Evolutionary conservation across 1,140 invertebrate genomes (phyloP), one percentile per base, ranked within the genome.

Genomic region (Aplysia californica): DNA sequence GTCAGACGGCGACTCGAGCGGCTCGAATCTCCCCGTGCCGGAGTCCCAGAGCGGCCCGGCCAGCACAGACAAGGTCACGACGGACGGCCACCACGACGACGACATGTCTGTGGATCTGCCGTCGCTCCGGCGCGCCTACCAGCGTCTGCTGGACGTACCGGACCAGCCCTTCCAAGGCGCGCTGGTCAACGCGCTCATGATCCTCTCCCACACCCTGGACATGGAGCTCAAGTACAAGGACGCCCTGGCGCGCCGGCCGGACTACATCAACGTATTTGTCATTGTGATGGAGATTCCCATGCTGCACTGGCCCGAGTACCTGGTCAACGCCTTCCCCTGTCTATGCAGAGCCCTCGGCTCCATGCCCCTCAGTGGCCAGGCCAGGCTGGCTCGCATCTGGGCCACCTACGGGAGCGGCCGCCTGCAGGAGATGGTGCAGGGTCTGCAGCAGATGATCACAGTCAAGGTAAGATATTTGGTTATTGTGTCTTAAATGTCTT

Each of bases 251-350:
- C 84, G 90, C 87, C 88, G 89, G 79, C 90, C 91, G 41, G 85
- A 90, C 76, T 89, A 92, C 33, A 86, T 94, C 31, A 95, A 96
- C 84, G 94, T 95, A 55, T 94, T 97, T 82, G 91, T 97, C 31
- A 96, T 97, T 77, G 93, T 96, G 23, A 95, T 96, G 86, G 96
- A 98, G 90, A 94, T 97, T 79, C 95, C 95, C 6, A 93, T 93
- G 73, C 91, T 97, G 35, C 94, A 95, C 83, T 93, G 92, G 71
- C 92, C 92, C 36, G 95, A 96, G 86, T 96, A 95, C 87, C 88
- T 96, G 80, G 96, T 97, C 87, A 92, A 92, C 39, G 95, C 94
- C 0, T 90, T 96, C 59, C 95, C 95, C 15, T 93, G 93, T 80
- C 89, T 97, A 44, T 97, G 96, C 82, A 93, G 94, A 85, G 95